These are phyloP conservation scores for Netelia inedita DNA, from an alignment of 2,888 invertebrate genomes.

Conservation along the genomic window DNA sequence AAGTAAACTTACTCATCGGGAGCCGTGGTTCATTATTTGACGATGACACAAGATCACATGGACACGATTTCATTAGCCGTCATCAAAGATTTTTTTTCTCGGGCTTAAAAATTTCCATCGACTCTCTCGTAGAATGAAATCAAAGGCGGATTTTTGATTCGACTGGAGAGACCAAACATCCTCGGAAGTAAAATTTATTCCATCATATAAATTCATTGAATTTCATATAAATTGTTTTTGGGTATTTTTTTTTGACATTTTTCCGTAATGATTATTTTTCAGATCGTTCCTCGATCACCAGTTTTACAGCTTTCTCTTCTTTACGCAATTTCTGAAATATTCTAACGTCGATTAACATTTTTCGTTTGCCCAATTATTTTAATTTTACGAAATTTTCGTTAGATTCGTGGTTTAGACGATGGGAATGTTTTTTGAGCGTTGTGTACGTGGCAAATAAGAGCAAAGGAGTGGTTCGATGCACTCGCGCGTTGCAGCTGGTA, in stretches of 20 bases:
- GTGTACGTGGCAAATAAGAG: not conserved
- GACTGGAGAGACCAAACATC: no score
- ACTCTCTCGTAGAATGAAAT: not conserved
- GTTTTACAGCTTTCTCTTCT: not conserved
- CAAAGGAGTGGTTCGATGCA: slow-evolving; percentile 25
- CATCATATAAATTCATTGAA: no score
- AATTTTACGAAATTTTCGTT: not conserved
- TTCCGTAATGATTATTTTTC: no score
- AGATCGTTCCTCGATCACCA: not conserved
- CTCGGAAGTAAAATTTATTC: no score
- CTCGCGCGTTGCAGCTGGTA: slow-evolving; percentile 36
- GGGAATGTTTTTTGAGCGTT: no score
- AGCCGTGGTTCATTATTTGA: not conserved
- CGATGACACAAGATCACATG: not conserved
- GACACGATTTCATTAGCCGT: slow-evolving; percentile 22
- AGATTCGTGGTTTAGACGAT: not conserved
- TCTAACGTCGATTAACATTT: not conserved
- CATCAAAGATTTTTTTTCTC: slow-evolving; percentile 1
- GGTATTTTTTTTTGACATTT: no score
- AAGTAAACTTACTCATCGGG: slow-evolving; percentile 8
- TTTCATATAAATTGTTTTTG: no score
- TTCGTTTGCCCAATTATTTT: slow-evolving; percentile 5
- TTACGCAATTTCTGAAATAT: not conserved
- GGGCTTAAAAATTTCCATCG: not conserved
- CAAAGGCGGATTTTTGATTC: no score